Percentiles rank a stretch among this genome's conserved stretches.
Evolutionary conservation across 2,797 vertebrate genomes (phyloP).

Genomic region (Momotus momota): DNA sequence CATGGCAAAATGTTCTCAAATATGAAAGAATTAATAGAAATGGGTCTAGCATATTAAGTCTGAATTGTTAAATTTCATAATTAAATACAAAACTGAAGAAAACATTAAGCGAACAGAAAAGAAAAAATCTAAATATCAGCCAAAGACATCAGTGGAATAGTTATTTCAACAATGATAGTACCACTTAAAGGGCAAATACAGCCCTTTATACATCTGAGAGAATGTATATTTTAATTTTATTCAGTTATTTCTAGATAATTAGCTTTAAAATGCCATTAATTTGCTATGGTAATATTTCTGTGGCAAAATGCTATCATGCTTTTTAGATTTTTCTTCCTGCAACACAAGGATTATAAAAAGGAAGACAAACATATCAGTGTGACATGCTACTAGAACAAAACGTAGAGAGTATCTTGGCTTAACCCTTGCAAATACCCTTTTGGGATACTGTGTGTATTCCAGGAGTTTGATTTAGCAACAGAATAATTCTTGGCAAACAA

Average conservation of each 20-base stretch:
- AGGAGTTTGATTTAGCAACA: neutral
- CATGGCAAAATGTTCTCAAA: neutral
- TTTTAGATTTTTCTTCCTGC: neutral
- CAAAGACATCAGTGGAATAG: neutral
- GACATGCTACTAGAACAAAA: neutral
- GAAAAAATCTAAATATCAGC: neutral
- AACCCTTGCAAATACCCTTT: constrained; percentile 3
- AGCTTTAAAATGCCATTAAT: neutral
- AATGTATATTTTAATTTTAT: neutral
- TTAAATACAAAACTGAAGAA: neutral
- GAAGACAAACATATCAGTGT: neutral
- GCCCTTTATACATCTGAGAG: neutral
- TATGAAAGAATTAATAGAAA: neutral
- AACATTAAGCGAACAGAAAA: neutral
- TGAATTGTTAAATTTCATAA: neutral
- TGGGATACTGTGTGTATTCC: neutral
- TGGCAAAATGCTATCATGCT: neutral
- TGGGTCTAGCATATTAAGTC: neutral
- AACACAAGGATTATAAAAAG: neutral
- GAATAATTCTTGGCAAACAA: neutral
- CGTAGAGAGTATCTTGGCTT: neutral
- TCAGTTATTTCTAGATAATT: neutral
- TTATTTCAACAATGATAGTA: neutral
- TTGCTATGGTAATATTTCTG: neutral
- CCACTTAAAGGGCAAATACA: neutral